phyloP scores from a whole-genome alignment of 2,113 vertebrate genomes.

The Ictalurus furcatus region DNA sequence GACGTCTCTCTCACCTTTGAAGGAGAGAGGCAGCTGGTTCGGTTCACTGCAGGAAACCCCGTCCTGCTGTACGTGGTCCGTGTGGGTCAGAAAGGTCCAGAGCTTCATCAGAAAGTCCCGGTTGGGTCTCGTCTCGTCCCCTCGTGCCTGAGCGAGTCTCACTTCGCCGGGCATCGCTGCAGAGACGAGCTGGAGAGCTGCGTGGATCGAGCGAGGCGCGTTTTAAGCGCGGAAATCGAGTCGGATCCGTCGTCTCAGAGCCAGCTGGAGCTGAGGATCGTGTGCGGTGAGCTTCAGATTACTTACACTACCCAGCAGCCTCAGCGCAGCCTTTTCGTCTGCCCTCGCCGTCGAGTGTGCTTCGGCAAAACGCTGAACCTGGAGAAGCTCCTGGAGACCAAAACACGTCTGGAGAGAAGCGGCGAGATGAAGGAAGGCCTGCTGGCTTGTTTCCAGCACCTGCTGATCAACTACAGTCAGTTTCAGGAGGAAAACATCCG shows the following conservation, averaged over 20 bases:
- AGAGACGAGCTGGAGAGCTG: conserved; percentile 49
- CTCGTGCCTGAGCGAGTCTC: conserved; percentile 30
- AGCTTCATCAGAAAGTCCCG: conserved; percentile 44
- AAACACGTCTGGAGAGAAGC: conserved; percentile 32
- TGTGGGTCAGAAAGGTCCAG: conserved; percentile 19
- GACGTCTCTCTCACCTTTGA: conserved; percentile 41
- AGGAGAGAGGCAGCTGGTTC: conserved; percentile 44
- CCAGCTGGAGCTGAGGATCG: conserved; percentile 46
- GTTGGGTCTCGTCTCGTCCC: conserved; percentile 28
- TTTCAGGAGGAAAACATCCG: conserved; percentile 39
- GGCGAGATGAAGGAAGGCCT: conserved; percentile 42
- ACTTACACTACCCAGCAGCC: conserved; percentile 49
- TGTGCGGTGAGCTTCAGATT: conserved; percentile 41
- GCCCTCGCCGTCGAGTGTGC: conserved; percentile 25
- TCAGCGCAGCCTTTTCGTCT: conserved; percentile 33
- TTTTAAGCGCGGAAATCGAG: conserved; percentile 33
- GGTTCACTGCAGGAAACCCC: conserved; percentile 32
- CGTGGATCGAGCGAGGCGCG: conserved; percentile 32
- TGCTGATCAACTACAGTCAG: conserved; percentile 41
- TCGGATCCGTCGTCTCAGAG: conserved; percentile 31
- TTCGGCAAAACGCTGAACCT: conserved; percentile 35
- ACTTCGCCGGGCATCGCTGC: conserved; percentile 52
- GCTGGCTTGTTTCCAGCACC: conserved; percentile 47
- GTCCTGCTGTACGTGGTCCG: conserved; percentile 37
- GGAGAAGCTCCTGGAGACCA: conserved; percentile 47